Conservation (phyloP, 2,113 vertebrate species). For the Puma concolor region DNA sequence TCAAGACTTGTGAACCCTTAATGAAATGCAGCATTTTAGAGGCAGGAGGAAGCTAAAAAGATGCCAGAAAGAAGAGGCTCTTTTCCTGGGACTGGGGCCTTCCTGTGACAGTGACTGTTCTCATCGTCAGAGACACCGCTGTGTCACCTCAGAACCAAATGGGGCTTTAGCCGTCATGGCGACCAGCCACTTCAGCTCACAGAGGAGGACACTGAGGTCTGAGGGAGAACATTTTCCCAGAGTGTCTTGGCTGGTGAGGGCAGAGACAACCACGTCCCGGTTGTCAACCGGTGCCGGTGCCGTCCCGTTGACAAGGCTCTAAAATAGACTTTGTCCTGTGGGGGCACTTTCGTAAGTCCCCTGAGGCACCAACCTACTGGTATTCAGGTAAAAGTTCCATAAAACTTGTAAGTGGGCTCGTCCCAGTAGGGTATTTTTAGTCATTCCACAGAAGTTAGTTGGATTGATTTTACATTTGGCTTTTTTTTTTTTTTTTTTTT, state of each 20-base stretch:
- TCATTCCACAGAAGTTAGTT: background rate
- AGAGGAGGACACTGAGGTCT: background rate
- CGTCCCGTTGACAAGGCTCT: background rate
- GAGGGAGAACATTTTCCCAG: background rate
- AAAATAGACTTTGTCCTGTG: background rate
- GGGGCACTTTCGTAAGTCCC: background rate
- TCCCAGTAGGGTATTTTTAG: conserved; percentile 25
- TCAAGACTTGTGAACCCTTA: conserved; percentile 76
- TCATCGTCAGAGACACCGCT: background rate
- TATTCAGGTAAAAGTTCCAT: conserved; percentile 30
- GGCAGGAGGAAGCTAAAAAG: conserved; percentile 43
- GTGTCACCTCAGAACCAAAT: background rate
- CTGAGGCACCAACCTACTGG: background rate
- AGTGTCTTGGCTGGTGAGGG: background rate
- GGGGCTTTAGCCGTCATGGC: background rate
- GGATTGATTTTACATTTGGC: conserved; percentile 47
- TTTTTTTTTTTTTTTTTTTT: conserved; percentile 13
- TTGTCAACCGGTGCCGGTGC: no score
- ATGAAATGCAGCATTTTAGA: conserved; percentile 70
- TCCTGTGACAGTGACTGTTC: background rate
- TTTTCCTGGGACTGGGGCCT: background rate
- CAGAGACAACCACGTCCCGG: background rate
- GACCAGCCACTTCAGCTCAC: background rate
- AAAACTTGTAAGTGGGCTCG: conserved; percentile 43
- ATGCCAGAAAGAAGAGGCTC: background rate